Percentiles rank a stretch among this genome's conserved stretches.
phyloP scores from a whole-genome alignment of 2,888 invertebrate genomes.

The Xylota segnis region DNA sequence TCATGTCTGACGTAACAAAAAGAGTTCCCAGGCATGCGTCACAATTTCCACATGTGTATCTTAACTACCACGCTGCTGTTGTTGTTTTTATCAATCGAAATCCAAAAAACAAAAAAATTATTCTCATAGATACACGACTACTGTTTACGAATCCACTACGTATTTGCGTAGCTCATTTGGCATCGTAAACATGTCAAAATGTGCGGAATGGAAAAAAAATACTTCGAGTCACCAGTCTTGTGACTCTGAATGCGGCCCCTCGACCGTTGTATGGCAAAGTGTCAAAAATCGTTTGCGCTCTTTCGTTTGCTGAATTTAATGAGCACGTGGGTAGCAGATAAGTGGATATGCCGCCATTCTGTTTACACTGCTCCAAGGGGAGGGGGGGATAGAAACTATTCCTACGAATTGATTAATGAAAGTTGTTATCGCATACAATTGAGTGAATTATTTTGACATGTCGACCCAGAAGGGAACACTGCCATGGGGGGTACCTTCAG shows the following conservation, averaged over 20 bases:
- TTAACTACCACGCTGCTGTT: neutral
- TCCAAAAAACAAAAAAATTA: no score
- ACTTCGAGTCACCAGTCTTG: conserved; percentile 53
- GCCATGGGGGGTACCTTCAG: neutral
- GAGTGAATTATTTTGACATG: conserved; percentile 55
- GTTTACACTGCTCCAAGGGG: neutral
- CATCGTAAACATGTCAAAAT: conserved; percentile 19
- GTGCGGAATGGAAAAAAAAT: conserved; percentile 9
- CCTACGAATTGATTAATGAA: conserved; percentile 52
- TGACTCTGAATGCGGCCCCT: conserved; percentile 43
- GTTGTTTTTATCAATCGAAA: conserved; percentile 41
- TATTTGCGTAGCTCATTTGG: conserved; percentile 13
- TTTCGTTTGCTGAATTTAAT: conserved; percentile 49
- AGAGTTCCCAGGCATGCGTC: conserved; percentile 15
- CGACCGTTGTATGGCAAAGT: conserved; percentile 33
- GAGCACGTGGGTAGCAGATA: conserved; percentile 26
- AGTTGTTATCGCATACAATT: conserved; percentile 58
- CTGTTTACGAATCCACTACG: conserved; percentile 2
- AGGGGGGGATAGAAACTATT: neutral
- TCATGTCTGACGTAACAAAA: conserved; percentile 14
- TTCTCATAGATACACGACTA: conserved; percentile 22
- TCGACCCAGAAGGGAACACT: conserved; percentile 7
- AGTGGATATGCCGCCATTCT: neutral
- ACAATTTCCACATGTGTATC: conserved; percentile 10
- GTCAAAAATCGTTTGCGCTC: conserved; percentile 46